Evolutionary conservation across 2,113 vertebrate genomes (phyloP).

Genomic region (Microcebus ravelobensis): DNA sequence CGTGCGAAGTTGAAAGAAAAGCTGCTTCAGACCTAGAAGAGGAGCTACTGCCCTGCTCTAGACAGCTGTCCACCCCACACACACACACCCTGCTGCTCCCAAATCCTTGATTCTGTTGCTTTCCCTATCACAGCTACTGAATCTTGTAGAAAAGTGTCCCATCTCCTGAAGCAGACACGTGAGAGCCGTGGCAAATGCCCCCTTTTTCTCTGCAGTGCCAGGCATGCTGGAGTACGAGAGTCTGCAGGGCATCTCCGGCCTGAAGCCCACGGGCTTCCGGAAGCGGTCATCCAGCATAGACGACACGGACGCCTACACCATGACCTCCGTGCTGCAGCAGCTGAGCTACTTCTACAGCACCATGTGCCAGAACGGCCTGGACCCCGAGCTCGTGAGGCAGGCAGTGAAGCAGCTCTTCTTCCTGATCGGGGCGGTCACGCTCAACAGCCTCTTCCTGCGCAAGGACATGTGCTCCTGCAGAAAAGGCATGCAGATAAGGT

Average conservation of each 20-base stretch:
- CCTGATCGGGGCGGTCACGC: slow-evolving; percentile 90
- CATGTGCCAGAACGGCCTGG: slow-evolving; percentile 95
- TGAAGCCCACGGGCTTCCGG: slow-evolving; percentile 96
- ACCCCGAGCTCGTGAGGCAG: slow-evolving; percentile 91
- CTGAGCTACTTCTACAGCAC: slow-evolving; percentile 92
- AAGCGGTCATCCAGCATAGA: slow-evolving; percentile 95
- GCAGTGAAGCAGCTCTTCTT: slow-evolving; percentile 94
- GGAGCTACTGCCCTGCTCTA: not conserved
- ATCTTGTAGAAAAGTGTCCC: not conserved
- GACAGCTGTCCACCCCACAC: fast-evolving
- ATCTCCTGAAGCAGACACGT: not conserved
- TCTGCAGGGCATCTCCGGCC: slow-evolving; percentile 96
- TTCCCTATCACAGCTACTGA: not conserved
- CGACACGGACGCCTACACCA: slow-evolving; percentile 90
- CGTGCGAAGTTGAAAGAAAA: not conserved
- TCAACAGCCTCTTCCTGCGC: slow-evolving; percentile 97
- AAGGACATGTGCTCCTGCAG: slow-evolving; percentile 99
- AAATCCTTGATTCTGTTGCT: not conserved
- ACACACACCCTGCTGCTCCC: fast-evolving
- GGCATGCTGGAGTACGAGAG: slow-evolving; percentile 98
- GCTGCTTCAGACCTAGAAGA: not conserved
- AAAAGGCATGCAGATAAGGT: slow-evolving; percentile 99
- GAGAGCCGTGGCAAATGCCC: not conserved
- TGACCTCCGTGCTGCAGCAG: slow-evolving; percentile 94
- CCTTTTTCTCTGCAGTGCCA: slow-evolving; percentile 86